Evolutionary conservation across 2,888 invertebrate genomes (phyloP), one percentile per base, ranked within the genome.

Genomic region (Teinopalpus imperialis): DNA sequence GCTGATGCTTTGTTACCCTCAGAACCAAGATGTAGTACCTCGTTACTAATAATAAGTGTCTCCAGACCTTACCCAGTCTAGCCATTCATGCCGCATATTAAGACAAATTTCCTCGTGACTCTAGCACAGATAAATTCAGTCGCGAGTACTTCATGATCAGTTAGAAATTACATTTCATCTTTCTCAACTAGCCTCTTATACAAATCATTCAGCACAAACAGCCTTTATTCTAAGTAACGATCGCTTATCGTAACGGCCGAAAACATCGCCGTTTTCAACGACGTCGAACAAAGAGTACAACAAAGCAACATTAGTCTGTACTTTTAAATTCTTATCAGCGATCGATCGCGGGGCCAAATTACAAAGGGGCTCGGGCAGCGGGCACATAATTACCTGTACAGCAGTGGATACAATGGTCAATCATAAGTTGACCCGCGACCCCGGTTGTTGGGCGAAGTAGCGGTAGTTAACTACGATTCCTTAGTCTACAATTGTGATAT

Each of bases 261-360:
- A 29, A 39, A 39, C 39, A 39, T 39, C 39, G 29, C 29, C 18
- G 29, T 29, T 39, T 30, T 24, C 29, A 29, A 27, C 37, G 43
- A 32, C 32, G 13, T 26, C 37, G n/a, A 35, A 40, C 24, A 41
- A 39, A 35, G 43, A 36, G 35, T 20, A 56, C 49, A 50, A 58
- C 52, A 53, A 54, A 54, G 52, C 53, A 54, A 48, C 51, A 53
- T 56, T 56, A 53, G 53, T 53, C 53, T 46, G 52, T 43, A 48
- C 56, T 56, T 56, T 57, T 53, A 54, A 53, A 54, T 54, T 52
- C 52, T 59, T 61, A 63, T 63, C 62, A 49, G 27, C 24, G 39
- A 31, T 39, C 48, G 44, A 59, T 57, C 58, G 42, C 55, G 47
- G 52, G 46, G 31, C 54, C 54, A 51, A 57, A 59, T 57, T 54